Conservation (phyloP, 1,140 invertebrate genomes). For the Bombus impatiens region DNA sequence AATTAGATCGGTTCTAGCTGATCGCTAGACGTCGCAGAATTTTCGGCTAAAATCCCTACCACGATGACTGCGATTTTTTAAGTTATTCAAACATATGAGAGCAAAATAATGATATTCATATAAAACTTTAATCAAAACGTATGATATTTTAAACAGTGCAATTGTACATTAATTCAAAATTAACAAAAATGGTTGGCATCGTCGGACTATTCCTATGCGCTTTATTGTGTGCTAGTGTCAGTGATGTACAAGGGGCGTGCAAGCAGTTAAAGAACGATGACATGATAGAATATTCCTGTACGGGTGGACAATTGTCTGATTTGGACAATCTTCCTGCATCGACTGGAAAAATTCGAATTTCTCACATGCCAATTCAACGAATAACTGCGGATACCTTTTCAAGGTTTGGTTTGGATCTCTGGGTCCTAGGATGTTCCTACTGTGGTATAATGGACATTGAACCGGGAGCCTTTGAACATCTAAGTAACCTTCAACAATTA, state of each 20-base stretch:
- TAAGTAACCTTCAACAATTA: slow-evolving; percentile 75
- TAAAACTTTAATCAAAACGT: neutral
- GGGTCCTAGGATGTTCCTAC: slow-evolving; percentile 74
- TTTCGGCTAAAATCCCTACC: slow-evolving; percentile 42
- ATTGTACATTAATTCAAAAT: neutral
- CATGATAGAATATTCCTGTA: slow-evolving; percentile 75
- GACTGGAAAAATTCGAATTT: slow-evolving; percentile 74
- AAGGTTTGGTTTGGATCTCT: slow-evolving; percentile 72
- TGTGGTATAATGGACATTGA: slow-evolving; percentile 76
- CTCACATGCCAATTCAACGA: slow-evolving; percentile 65
- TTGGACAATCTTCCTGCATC: slow-evolving; percentile 65
- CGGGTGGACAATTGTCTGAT: slow-evolving; percentile 69
- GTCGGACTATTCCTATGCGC: slow-evolving; percentile 29
- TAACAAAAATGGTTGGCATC: slow-evolving; percentile 40
- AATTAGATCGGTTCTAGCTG: slow-evolving; percentile 55
- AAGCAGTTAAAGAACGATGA: slow-evolving; percentile 67
- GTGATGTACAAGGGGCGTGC: slow-evolving; percentile 64
- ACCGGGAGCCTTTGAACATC: slow-evolving; percentile 66
- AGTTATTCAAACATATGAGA: neutral
- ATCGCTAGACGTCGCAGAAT: slow-evolving; percentile 32
- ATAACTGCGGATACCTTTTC: slow-evolving; percentile 70
- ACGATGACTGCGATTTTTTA: slow-evolving; percentile 27
- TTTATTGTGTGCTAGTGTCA: slow-evolving; percentile 39
- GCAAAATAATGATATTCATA: slow-evolving; percentile 3
- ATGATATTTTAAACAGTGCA: slow-evolving; percentile 6